These are phyloP conservation scores for Eleutherodactylus coqui DNA, from an alignment of 2,797 vertebrate genomes.

Conservation along the genomic window DNA sequence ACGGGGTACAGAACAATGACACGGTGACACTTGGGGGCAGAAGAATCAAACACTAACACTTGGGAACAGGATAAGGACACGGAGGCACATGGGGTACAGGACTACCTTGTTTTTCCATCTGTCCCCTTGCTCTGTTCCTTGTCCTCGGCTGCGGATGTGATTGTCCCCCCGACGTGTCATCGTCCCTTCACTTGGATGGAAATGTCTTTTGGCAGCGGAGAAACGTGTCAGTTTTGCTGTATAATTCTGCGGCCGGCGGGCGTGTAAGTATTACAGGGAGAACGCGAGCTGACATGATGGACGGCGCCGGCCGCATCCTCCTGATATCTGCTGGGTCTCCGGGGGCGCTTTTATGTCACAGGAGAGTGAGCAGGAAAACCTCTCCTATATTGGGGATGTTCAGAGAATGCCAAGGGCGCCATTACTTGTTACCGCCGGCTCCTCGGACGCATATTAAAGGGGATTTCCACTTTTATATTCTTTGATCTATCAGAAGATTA, in stretches of 20 bases:
- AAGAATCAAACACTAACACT: too few relatives aligned
- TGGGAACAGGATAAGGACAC: too few relatives aligned
- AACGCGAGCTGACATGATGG: conserved; percentile 27
- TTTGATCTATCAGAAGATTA: not conserved
- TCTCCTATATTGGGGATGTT: not conserved
- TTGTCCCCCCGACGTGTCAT: not conserved
- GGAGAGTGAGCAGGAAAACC: not conserved
- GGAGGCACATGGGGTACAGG: too few relatives aligned
- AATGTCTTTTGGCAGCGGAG: conserved; percentile 40
- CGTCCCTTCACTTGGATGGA: not conserved
- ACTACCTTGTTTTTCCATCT: too few relatives aligned
- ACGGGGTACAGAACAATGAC: too few relatives aligned
- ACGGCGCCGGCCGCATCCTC: not conserved
- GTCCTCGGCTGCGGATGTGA: too few relatives aligned
- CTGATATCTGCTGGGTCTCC: not conserved
- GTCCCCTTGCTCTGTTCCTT: not conserved
- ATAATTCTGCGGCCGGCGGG: conserved; percentile 28
- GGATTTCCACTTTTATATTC: not conserved
- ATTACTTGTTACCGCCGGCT: not conserved
- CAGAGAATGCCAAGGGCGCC: not conserved
- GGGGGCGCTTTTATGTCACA: conserved; percentile 8
- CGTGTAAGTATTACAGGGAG: conserved; percentile 16
- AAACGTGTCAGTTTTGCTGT: conserved; percentile 45
- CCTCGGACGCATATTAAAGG: not conserved
- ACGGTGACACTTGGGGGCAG: too few relatives aligned